A percentile compares a stretch with the other conserved stretches of the same genome.
These are phyloP conservation scores for Elymnias hypermnestra DNA, from an alignment of 1,140 invertebrate genomes.

Conservation along the genomic window DNA sequence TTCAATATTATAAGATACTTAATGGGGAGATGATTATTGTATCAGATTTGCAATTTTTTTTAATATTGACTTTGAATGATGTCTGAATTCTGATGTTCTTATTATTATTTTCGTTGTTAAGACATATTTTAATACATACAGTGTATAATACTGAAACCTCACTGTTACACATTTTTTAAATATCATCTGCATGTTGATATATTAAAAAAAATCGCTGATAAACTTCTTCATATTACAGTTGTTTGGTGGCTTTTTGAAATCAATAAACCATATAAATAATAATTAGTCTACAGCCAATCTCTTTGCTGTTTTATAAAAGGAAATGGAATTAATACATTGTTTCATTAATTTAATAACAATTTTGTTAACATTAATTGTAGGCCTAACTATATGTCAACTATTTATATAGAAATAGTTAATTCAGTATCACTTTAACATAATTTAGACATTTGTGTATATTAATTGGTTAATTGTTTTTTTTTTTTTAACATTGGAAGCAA, in stretches of 20 bases:
- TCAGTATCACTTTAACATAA: not conserved
- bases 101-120: not conserved
- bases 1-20: too few species aligned
- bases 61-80: too few species aligned
- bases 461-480: not conserved
- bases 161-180: too few species aligned
- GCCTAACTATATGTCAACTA: not conserved
- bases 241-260: too few species aligned
- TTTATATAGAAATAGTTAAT: not conserved
- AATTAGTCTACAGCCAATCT: too few species aligned
- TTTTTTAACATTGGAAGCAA: not conserved
- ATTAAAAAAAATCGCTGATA: too few species aligned
- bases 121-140: not conserved
- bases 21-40: too few species aligned
- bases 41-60: too few species aligned
- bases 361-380: not conserved
- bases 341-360: slow-evolving; percentile 1
- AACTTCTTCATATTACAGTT: too few species aligned
- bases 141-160: not conserved
- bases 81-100: not conserved
- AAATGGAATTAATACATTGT: slow-evolving; percentile 5
- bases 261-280: too few species aligned
- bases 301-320: too few species aligned
- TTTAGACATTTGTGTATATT: not conserved
- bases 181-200: too few species aligned